Evolutionary conservation across 1,140 invertebrate genomes (phyloP).

Genomic region (Lepidurus apus): DNA sequence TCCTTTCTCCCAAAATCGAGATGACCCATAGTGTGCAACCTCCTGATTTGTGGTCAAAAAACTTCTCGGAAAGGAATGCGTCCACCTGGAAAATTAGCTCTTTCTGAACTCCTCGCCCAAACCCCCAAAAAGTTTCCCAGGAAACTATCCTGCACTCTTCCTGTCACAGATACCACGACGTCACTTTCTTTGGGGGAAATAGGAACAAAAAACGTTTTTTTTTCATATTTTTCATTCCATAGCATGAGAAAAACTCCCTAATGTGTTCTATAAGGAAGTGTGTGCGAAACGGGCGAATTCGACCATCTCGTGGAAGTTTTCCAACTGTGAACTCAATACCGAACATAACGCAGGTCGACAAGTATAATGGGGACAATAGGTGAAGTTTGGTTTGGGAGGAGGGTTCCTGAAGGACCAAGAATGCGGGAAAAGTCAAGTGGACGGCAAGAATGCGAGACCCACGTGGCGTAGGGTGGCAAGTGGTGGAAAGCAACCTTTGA

Average conservation of each 20-base stretch:
- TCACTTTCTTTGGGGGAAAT: not conserved
- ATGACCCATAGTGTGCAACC: not conserved
- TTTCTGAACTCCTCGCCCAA: not conserved
- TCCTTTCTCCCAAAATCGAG: not conserved
- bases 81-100: slow-evolving; percentile 6
- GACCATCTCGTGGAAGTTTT: not conserved
- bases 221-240: no score
- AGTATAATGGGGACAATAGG: no score
- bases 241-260: not conserved
- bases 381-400: not conserved
- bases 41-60: slow-evolving; percentile 1
- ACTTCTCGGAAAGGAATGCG: not conserved
- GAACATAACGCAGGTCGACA: not conserved
- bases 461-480: slow-evolving; percentile 7
- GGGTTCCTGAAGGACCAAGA: not conserved
- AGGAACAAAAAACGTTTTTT: not conserved
- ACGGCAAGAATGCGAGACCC: not conserved
- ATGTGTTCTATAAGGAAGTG: not conserved
- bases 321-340: not conserved
- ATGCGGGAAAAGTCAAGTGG: slow-evolving; percentile 1
- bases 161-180: not conserved
- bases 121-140: not conserved
- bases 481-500: not conserved
- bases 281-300: not conserved
- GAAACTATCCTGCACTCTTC: not conserved